Conservation (phyloP, 2,797 vertebrate genomes). For the Aulostomus chinensis region DNA sequence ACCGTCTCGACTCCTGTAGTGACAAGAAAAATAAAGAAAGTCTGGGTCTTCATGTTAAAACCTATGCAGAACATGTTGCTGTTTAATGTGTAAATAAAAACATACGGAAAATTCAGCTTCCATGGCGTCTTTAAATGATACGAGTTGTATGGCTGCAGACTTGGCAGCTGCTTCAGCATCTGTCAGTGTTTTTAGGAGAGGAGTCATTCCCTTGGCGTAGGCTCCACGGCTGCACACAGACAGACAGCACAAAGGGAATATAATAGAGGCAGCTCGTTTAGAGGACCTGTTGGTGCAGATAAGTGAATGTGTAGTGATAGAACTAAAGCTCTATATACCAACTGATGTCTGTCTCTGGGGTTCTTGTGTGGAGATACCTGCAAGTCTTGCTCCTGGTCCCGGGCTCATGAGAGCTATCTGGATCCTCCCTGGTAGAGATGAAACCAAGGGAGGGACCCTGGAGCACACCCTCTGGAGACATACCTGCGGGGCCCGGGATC, state of each 20-base stretch:
- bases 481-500: too few relatives aligned
- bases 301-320: not conserved
- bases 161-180: slow-evolving; percentile 78
- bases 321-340: slow-evolving; percentile 56
- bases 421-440: slow-evolving; percentile 47
- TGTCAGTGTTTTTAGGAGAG: slow-evolving; percentile 70
- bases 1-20: slow-evolving; percentile 61
- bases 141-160: slow-evolving; percentile 79
- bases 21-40: slow-evolving; percentile 1
- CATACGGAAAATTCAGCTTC: slow-evolving; percentile 74
- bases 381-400: slow-evolving; percentile 24
- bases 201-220: slow-evolving; percentile 21
- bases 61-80: not conserved
- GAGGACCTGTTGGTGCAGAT: not conserved
- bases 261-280: not conserved
- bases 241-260: slow-evolving; percentile 7
- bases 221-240: slow-evolving; percentile 42
- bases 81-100: not conserved
- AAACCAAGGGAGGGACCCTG: slow-evolving; percentile 42
- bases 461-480: slow-evolving; percentile 57
- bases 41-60: not conserved
- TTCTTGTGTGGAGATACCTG: slow-evolving; percentile 21
- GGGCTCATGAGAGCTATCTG: slow-evolving; percentile 28
- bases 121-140: slow-evolving; percentile 79
- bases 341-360: slow-evolving; percentile 28